Percentiles rank a stretch among this genome's conserved stretches.
These are phyloP conservation scores for Trididemnum miniatum DNA, from an alignment of 23 tunicate genomes.

Conservation along the genomic window DNA sequence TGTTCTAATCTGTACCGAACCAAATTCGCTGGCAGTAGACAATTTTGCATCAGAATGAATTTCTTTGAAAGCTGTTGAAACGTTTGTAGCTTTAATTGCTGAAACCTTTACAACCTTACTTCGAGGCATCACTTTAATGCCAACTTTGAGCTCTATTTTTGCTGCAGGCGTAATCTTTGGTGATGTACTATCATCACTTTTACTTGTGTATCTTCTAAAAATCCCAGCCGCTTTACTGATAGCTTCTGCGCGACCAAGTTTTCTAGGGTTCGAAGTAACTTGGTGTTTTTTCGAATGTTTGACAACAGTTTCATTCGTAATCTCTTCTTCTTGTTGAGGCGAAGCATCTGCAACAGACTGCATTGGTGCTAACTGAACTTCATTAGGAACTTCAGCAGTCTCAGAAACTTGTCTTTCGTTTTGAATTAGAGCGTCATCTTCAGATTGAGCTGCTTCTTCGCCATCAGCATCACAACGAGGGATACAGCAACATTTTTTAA, in stretches of 20 bases:
- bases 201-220: constrained; percentile 39
- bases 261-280: neutral
- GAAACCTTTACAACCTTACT: constrained; percentile 64
- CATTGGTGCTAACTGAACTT: neutral
- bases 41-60: constrained; percentile 23
- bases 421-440: constrained; percentile 35
- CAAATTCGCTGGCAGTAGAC: constrained; percentile 18
- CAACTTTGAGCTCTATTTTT: constrained; percentile 40
- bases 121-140: constrained; percentile 60
- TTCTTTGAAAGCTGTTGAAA: neutral
- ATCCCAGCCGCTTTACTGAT: constrained; percentile 48
- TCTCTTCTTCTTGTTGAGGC: constrained; percentile 1
- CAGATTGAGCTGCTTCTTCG: constrained; percentile 16
- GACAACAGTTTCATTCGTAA: neutral
- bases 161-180: neutral
- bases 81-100: constrained; percentile 69
- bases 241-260: constrained; percentile 2
- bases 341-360: neutral
- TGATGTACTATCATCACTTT: neutral
- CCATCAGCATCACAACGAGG: constrained; percentile 69
- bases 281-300: neutral
- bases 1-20: constrained; percentile 69
- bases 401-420: constrained; percentile 1
- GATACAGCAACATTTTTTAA: constrained; percentile 82
- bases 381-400: neutral